A percentile compares a stretch with the other conserved stretches of the same genome.
Evolutionary conservation across 2,888 invertebrate species (phyloP).

Genomic region (Phytoseiulus persimilis): DNA sequence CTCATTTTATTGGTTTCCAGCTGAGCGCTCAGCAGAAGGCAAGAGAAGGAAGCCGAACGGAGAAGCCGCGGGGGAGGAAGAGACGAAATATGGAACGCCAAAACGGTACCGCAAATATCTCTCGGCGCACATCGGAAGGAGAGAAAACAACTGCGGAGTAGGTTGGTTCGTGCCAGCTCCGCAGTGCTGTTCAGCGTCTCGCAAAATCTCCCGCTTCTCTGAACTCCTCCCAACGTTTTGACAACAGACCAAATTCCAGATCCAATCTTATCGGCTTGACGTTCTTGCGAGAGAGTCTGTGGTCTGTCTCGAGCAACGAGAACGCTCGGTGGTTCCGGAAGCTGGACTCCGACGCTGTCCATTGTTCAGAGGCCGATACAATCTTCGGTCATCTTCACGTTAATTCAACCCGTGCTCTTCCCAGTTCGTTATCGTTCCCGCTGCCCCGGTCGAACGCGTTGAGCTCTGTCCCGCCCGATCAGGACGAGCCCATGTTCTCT

Average conservation of each 20-base stretch:
- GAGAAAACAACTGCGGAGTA: neutral
- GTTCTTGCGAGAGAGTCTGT: neutral
- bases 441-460: neutral
- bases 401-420: neutral
- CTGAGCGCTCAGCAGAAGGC: too few relatives aligned
- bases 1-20: too few relatives aligned
- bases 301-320: neutral
- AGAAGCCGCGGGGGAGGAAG: neutral
- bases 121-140: neutral
- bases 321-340: too few relatives aligned
- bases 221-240: neutral
- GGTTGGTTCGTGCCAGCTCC: neutral
- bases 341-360: too few relatives aligned
- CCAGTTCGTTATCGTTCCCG: neutral
- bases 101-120: neutral
- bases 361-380: too few relatives aligned
- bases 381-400: too few relatives aligned
- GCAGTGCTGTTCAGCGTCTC: neutral
- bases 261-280: neutral
- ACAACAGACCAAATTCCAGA: neutral
- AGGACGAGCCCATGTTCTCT: neutral
- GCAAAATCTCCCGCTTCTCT: neutral
- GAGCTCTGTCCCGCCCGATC: neutral
- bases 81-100: neutral
- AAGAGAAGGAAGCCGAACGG: too few relatives aligned